Conservation (phyloP, 1,140 invertebrate species). For the Sarcophaga peregrina region DNA sequence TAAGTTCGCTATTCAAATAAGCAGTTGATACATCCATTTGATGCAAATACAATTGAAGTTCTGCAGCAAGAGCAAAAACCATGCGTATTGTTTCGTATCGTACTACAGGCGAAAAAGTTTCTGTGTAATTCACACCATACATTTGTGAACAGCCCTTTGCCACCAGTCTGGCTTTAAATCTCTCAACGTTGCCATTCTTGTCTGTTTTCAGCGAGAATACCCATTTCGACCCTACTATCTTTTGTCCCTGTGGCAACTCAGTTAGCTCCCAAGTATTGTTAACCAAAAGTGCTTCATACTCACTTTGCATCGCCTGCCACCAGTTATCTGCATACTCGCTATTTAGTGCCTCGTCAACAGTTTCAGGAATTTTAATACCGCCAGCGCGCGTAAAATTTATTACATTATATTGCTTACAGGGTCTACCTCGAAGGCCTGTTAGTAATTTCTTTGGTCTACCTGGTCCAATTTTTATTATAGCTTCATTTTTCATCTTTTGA, state of each 20-base stretch:
- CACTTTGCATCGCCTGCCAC: constrained; percentile 30
- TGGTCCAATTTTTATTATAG: background rate
- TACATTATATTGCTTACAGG: constrained; percentile 30
- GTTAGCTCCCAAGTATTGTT: constrained; percentile 9
- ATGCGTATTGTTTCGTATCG: constrained; percentile 61
- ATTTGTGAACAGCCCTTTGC: constrained; percentile 61
- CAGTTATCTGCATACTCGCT: background rate
- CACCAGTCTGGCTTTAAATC: constrained; percentile 66
- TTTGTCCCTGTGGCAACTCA: constrained; percentile 3
- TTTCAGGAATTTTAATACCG: background rate
- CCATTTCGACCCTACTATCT: constrained; percentile 38
- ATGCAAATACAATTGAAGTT: constrained; percentile 53
- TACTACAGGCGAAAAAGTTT: constrained; percentile 64
- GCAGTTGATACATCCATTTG: constrained; percentile 67
- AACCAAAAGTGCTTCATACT: constrained; percentile 26
- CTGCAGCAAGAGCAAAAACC: constrained; percentile 60
- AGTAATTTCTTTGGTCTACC: background rate
- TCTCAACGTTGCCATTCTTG: constrained; percentile 26
- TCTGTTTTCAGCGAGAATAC: constrained; percentile 32
- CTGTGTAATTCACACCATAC: constrained; percentile 61
- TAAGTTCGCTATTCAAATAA: constrained; percentile 66
- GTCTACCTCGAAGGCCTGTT: constrained; percentile 16
- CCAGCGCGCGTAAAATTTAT: constrained; percentile 24
- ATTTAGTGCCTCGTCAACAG: constrained; percentile 4
- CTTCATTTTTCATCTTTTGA: too few species aligned